Base-by-base conservation (phyloP, 2,888 invertebrate species). In the Vesta saturnalis region DNA sequence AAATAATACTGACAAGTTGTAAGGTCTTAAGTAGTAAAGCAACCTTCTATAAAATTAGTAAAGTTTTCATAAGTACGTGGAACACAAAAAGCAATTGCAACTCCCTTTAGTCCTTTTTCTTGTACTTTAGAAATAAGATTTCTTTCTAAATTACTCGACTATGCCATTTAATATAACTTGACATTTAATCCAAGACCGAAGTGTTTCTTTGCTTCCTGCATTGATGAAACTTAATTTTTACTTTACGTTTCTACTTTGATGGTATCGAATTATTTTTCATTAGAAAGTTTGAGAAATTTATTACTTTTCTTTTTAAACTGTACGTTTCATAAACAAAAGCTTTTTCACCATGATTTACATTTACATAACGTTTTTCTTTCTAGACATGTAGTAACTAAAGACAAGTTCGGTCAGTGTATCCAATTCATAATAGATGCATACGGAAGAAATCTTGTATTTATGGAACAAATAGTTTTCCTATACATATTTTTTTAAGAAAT, bases 121-220 rank as follows among this genome's bases (percentile, higher is more conserved):
- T 39, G 39, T 39, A 39, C 39, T 39, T 39, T 39, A 39, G 39
- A 39, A 39, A 39, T 39, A n/a, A n/a, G 39, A 39, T 39, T 39
- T 39, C 39, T 39, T 39, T 39, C 39, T 39, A 39, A 39, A 39
- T 39, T 39, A n/a, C 39, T 39, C n/a, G 8, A 39, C 39, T 39
- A 39, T 2, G 8, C 39, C 12, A 39, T 39, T 39, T 39, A 39
- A 39, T 39, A 10, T n/a, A 39, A 39, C 39, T 39, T 39, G 39
- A 39, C 39, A 39, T 39, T 39, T 39, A 39, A 39, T 39, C 39
- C 39, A 39, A 39, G n/a, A 8, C 2, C 12, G 12, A 6, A 39
- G 39, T n/a, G 39, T n/a, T 39, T 2, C 39, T 8, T 39, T 39
- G n/a, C 39, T 39, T 12, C 39, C n/a, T n/a, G n/a, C 39, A 39